These are phyloP conservation scores for Hydractinia symbiolongicarpus DNA, from an alignment of 30 jellyfish, hydroid and myxozoan species.

Conservation along the genomic window DNA sequence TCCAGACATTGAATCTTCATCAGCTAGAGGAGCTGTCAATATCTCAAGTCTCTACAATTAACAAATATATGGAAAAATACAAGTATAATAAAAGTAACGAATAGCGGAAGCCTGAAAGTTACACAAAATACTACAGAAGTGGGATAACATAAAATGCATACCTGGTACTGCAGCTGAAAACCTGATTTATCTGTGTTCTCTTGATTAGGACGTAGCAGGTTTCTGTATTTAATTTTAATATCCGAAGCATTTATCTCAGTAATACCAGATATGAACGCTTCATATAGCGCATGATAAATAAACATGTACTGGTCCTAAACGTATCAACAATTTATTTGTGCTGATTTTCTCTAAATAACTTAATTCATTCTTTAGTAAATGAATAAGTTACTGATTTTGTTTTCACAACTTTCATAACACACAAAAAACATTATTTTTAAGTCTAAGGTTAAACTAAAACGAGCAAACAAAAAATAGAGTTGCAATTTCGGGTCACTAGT, in stretches of 20 bases:
- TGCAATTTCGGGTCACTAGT: too few relatives aligned
- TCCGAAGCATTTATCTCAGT: conserved; percentile 63
- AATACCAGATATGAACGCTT: conserved; percentile 66
- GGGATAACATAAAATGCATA: neutral
- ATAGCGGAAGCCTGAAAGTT: too few relatives aligned
- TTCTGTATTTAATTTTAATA: conserved; percentile 16
- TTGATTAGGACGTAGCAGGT: conserved; percentile 22
- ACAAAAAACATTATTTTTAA: too few relatives aligned
- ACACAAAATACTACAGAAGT: too few relatives aligned
- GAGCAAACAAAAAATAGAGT: too few relatives aligned
- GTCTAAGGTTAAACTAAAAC: too few relatives aligned
- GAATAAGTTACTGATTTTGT: too few relatives aligned
- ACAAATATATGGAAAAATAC: neutral
- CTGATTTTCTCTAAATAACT: neutral
- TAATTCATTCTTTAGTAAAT: too few relatives aligned
- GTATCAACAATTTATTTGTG: neutral
- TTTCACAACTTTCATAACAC: too few relatives aligned
- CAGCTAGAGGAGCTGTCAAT: neutral
- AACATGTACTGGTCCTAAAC: conserved; percentile 84
- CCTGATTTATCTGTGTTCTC: conserved; percentile 46
- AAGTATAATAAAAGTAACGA: neutral
- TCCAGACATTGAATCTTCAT: conserved; percentile 43
- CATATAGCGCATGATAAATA: conserved; percentile 62
- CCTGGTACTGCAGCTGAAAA: conserved; percentile 66
- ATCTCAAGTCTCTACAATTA: neutral